phyloP scores from a whole-genome alignment of 2,797 vertebrate species.

The Pseudomugil gertrudae region DNA sequence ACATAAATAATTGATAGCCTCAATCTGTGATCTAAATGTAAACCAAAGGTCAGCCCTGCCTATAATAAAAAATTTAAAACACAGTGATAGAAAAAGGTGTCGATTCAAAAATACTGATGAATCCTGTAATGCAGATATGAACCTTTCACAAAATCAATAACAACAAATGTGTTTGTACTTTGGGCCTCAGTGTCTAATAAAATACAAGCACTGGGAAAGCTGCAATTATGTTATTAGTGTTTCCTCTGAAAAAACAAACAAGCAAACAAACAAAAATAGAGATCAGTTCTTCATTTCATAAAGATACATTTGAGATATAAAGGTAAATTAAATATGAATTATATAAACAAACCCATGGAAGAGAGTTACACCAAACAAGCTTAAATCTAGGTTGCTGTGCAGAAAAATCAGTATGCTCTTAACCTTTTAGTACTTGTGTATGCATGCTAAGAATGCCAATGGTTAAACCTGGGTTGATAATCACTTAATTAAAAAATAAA shows the following conservation, averaged over 20 bases:
- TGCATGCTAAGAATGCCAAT: too few species aligned
- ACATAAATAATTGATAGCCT: constrained; percentile 58
- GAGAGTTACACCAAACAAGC: not conserved
- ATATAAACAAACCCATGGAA: not conserved
- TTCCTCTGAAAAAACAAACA: not conserved
- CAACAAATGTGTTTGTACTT: not conserved
- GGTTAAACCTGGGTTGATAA: too few species aligned
- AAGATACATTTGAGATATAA: not conserved
- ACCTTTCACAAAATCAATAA: not conserved
- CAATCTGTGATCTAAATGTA: constrained; percentile 61
- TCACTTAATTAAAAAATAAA: too few species aligned
- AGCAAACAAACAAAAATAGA: too few species aligned
- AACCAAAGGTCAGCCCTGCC: constrained; percentile 64
- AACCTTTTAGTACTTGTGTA: too few species aligned
- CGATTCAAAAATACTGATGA: constrained; percentile 12
- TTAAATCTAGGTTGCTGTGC: not conserved
- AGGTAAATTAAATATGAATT: not conserved
- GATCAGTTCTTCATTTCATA: not conserved
- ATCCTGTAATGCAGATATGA: not conserved
- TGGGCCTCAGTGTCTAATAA: not conserved
- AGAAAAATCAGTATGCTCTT: too few species aligned
- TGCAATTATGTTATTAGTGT: not conserved
- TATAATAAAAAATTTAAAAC: constrained; percentile 55
- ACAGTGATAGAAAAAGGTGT: constrained; percentile 16
- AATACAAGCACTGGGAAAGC: not conserved